Conservation (phyloP, 2,113 vertebrate species). For the Phaethornis superciliosus region DNA sequence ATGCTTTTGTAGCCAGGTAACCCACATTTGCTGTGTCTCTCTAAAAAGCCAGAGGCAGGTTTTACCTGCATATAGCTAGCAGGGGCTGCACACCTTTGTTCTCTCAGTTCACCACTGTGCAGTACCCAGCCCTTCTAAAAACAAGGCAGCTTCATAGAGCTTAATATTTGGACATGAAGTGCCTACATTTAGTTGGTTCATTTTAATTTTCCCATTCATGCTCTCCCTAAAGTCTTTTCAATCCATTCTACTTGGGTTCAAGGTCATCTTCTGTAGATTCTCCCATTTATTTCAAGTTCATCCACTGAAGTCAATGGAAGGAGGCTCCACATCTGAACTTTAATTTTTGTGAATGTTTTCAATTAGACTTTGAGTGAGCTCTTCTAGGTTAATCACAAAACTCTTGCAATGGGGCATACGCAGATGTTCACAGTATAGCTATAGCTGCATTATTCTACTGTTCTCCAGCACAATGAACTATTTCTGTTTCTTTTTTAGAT, state of each 20-base stretch:
- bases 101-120: background rate
- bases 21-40: fast-evolving
- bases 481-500: conserved; percentile 66
- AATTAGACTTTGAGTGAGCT: background rate
- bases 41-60: background rate
- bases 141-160: background rate
- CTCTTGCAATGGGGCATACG: fast-evolving
- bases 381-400: background rate
- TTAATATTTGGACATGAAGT: background rate
- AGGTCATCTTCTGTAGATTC: background rate
- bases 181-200: background rate
- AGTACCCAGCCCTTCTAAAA: background rate
- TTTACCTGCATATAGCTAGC: background rate
- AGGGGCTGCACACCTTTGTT: background rate
- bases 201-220: background rate
- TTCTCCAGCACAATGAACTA: background rate
- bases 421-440: background rate
- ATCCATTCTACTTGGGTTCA: background rate
- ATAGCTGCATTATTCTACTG: background rate
- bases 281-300: background rate
- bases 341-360: background rate
- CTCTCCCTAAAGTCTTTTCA: background rate
- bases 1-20: background rate
- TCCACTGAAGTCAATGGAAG: background rate
- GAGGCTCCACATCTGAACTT: background rate